Conservation (phyloP, 2,113 vertebrate genomes). For the Mesembrinibis cayennensis region DNA sequence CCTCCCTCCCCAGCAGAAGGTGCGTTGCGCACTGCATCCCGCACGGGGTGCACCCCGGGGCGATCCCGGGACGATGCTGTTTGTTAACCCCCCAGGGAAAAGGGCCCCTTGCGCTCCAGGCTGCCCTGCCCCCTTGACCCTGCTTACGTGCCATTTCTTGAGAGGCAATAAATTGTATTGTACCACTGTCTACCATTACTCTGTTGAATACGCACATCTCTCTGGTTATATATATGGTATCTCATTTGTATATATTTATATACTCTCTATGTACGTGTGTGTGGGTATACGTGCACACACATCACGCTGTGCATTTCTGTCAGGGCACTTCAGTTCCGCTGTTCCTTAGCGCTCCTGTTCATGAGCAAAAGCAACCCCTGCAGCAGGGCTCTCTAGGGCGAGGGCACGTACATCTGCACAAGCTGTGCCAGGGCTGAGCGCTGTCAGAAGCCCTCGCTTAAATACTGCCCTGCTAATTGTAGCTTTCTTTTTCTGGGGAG, state of each 20-base stretch:
- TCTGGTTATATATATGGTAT: conserved; percentile 66
- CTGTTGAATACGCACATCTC: conserved; percentile 77
- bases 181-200: conserved; percentile 75
- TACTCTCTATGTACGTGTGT: conserved; percentile 65
- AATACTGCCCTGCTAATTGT: not conserved
- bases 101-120: conserved; percentile 23
- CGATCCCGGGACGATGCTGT: conserved; percentile 54
- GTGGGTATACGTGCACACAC: conserved; percentile 58
- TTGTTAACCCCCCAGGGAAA: conserved; percentile 32
- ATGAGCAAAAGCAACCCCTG: not conserved
- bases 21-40: not conserved
- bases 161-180: conserved; percentile 78
- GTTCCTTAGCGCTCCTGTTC: conserved; percentile 14
- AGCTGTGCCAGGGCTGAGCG: not conserved
- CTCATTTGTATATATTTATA: conserved; percentile 76
- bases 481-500: not conserved
- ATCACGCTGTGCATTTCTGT: conserved; percentile 74
- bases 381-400: not conserved
- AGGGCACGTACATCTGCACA: not conserved
- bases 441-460: not conserved
- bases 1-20: not conserved
- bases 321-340: conserved; percentile 63
- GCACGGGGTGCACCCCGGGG: conserved; percentile 15
- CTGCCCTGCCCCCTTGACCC: conserved; percentile 50
- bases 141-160: conserved; percentile 75